phyloP scores from a whole-genome alignment of 2,113 vertebrate species.

The Tylochromis polylepis region DNA sequence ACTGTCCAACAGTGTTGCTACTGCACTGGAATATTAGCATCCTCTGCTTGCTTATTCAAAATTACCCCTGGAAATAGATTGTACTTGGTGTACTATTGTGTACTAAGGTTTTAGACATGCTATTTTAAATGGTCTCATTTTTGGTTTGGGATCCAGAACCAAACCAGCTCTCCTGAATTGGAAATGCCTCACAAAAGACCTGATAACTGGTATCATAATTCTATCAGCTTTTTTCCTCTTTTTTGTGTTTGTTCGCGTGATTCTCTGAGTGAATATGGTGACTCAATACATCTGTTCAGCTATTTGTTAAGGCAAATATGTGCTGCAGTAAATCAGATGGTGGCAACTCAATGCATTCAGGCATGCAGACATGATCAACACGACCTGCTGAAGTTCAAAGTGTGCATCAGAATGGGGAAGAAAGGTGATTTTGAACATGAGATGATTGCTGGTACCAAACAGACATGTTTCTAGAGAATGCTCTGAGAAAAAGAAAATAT shows the following conservation, averaged over 20 bases:
- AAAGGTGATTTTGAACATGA: neutral
- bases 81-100: neutral
- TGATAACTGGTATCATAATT: neutral
- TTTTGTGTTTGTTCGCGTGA: neutral
- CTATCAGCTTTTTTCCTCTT: neutral
- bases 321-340: neutral
- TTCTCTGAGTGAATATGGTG: neutral
- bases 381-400: neutral
- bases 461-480: accelerated
- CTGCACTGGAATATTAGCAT: neutral
- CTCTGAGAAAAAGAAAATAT: neutral
- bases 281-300: neutral
- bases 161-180: neutral
- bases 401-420: neutral
- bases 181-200: neutral
- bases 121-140: neutral
- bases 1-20: neutral
- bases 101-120: neutral
- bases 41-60: neutral
- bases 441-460: neutral
- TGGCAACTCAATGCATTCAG: neutral
- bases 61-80: neutral
- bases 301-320: neutral
- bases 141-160: neutral
- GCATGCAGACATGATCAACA: neutral